Evolutionary conservation across 2,888 invertebrate species (phyloP).

Genomic region (Rhynchonema sp.): DNA sequence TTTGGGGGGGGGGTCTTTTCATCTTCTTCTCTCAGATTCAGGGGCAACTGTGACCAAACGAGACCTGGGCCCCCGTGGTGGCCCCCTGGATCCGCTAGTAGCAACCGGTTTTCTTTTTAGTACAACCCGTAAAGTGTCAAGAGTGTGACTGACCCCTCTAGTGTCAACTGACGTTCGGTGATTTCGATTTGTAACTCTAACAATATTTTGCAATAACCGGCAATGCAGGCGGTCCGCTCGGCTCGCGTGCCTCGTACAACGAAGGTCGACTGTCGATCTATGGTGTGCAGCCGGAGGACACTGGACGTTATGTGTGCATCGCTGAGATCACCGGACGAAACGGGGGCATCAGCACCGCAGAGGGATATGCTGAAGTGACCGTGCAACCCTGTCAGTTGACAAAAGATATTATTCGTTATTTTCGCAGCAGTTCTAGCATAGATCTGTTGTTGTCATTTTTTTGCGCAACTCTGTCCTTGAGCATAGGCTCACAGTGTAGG

Average conservation of each 20-base stretch:
- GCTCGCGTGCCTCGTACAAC: conserved; percentile 16
- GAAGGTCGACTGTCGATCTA: conserved; percentile 17
- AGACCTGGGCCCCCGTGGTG: background rate
- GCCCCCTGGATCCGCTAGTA: background rate
- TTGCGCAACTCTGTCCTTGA: too few relatives aligned
- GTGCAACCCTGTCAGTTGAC: background rate
- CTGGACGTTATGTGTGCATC: conserved; percentile 24
- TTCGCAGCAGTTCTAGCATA: too few relatives aligned
- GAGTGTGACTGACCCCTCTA: background rate
- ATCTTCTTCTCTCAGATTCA: too few relatives aligned
- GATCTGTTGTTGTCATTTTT: too few relatives aligned
- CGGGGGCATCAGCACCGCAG: conserved; percentile 10
- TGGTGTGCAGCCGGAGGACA: conserved; percentile 13
- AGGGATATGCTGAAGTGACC: conserved; percentile 17
- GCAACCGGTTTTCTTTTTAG: background rate
- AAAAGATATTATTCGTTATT: too few relatives aligned
- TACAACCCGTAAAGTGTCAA: background rate
- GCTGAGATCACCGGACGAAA: conserved; percentile 1
- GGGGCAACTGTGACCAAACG: too few relatives aligned
- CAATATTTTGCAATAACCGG: background rate
- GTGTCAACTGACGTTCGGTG: background rate
- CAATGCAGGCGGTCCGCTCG: conserved; percentile 18
- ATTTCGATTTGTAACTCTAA: too few relatives aligned
- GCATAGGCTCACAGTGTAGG: too few relatives aligned
- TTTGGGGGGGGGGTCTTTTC: too few relatives aligned